These are phyloP conservation scores for Glyphotaelius pellucidus DNA, from an alignment of 2,888 invertebrate species.

Conservation along the genomic window DNA sequence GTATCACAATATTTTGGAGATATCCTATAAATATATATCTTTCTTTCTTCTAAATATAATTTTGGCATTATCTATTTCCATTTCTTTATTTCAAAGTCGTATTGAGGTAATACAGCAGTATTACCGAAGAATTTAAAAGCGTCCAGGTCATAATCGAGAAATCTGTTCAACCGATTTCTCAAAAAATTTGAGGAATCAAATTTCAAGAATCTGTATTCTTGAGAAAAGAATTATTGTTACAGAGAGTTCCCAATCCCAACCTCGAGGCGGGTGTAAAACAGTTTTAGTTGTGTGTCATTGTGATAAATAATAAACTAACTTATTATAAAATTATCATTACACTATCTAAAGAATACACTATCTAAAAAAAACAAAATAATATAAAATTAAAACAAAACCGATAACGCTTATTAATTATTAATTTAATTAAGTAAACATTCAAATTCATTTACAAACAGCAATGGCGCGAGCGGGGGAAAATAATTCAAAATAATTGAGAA, in stretches of 20 bases:
- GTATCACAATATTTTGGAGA: conserved; percentile 52
- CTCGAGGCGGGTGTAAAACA: background rate
- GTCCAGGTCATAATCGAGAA: background rate
- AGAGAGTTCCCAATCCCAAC: background rate
- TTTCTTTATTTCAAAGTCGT: background rate
- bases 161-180: background rate
- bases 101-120: background rate
- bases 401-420: conserved; percentile 32
- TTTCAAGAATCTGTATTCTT: background rate
- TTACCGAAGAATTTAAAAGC: background rate
- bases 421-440: conserved; percentile 42
- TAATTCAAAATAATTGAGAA: background rate
- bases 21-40: conserved; percentile 47
- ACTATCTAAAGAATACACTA: conserved; percentile 20
- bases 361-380: conserved; percentile 31
- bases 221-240: background rate
- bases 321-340: conserved; percentile 17
- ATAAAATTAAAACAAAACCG: conserved; percentile 33
- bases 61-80: conserved; percentile 43
- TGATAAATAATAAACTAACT: conserved; percentile 6
- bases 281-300: background rate
- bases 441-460: conserved; percentile 12
- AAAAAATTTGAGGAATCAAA: background rate
- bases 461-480: background rate
- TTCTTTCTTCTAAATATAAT: conserved; percentile 35